A percentile compares a stretch with the other conserved stretches of the same genome.
Evolutionary conservation across 1,140 invertebrate species (phyloP).

Genomic region (Hycleus cichorii): DNA sequence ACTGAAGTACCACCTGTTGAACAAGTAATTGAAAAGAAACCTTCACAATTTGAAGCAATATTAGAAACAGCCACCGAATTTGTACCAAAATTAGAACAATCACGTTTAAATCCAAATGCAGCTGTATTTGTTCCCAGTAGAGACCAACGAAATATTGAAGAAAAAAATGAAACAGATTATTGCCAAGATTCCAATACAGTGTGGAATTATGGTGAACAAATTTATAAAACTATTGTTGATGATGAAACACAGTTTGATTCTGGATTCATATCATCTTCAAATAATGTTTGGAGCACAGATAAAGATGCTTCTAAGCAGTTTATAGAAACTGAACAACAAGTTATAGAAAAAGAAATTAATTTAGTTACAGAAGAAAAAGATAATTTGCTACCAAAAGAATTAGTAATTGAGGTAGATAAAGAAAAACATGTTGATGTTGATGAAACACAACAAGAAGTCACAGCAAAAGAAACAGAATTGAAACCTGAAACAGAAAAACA

Average conservation of each 20-base stretch:
- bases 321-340: slow-evolving; percentile 5
- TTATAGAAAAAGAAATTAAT: background rate
- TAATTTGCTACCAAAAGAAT: slow-evolving; percentile 25
- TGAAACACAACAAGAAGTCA: too few relatives aligned
- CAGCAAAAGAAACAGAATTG: background rate
- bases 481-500: too few relatives aligned
- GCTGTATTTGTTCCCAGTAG: slow-evolving; percentile 35
- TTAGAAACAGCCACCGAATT: slow-evolving; percentile 31
- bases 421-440: too few relatives aligned
- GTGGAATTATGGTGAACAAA: slow-evolving; percentile 26
- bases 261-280: slow-evolving; percentile 1
- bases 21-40: background rate
- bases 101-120: slow-evolving; percentile 37
- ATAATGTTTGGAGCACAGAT: too few relatives aligned
- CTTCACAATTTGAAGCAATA: slow-evolving; percentile 33
- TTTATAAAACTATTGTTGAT: slow-evolving; percentile 15
- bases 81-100: slow-evolving; percentile 27
- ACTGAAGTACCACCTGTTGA: background rate
- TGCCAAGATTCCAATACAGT: slow-evolving; percentile 8
- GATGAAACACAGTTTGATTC: slow-evolving; percentile 18
- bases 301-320: slow-evolving; percentile 2
- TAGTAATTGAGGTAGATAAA: slow-evolving; percentile 14
- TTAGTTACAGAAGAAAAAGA: slow-evolving; percentile 23
- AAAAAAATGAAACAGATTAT: slow-evolving; percentile 9
- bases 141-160: background rate